Evolutionary conservation across 2,113 vertebrate species (phyloP).

Genomic region (Nyctibius bracteatus): DNA sequence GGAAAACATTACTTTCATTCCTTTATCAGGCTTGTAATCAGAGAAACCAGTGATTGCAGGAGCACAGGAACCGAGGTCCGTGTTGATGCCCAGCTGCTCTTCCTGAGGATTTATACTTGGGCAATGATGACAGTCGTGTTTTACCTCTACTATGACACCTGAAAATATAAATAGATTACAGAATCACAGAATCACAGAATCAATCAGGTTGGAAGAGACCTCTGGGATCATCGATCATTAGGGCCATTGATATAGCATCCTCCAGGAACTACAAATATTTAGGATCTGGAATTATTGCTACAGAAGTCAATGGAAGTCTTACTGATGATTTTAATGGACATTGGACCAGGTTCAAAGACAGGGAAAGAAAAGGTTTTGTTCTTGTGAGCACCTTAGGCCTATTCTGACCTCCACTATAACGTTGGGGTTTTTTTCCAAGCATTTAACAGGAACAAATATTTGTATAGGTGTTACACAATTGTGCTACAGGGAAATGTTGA

Average conservation of each 20-base stretch:
- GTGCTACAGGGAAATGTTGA: constrained; percentile 64
- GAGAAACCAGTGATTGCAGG: not conserved
- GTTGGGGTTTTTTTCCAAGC: not conserved
- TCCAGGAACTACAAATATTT: not conserved
- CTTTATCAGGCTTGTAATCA: not conserved
- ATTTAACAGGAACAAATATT: constrained; percentile 67
- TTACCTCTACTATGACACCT: not conserved
- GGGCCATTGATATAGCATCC: not conserved
- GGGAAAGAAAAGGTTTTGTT: not conserved
- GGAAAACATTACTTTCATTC: not conserved
- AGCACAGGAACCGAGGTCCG: not conserved
- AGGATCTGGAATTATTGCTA: not conserved
- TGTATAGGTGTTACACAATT: constrained; percentile 65
- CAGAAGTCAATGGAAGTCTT: not conserved
- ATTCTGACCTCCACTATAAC: not conserved
- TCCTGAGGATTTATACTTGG: not conserved
- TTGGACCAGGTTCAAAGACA: not conserved
- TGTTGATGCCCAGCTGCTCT: not conserved
- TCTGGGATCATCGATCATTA: too few species aligned
- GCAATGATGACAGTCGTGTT: not conserved
- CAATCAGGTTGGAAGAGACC: too few species aligned
- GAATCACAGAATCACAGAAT: too few species aligned
- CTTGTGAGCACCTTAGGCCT: not conserved
- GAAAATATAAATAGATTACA: not conserved
- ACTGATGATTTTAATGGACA: not conserved